Conservation (phyloP, 2,797 vertebrate genomes). For the Siniperca obscura region DNA sequence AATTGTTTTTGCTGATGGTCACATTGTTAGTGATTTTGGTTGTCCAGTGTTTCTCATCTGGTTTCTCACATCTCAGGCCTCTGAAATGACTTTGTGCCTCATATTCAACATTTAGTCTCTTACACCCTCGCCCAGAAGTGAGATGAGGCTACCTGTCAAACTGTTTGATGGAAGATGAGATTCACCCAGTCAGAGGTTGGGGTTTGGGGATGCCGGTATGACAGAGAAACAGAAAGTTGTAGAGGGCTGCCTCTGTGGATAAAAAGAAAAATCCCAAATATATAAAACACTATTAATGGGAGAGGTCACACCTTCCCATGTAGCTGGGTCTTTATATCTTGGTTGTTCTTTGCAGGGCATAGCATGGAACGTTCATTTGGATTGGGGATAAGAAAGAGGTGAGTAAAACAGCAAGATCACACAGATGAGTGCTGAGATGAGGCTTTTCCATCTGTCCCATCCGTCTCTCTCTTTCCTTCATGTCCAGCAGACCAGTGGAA, state of each 20-base stretch:
- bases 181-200: slow-evolving; percentile 17
- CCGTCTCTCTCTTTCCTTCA: neutral
- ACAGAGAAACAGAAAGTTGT: neutral
- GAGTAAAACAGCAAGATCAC: slow-evolving; percentile 15
- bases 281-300: slow-evolving; percentile 6
- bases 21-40: neutral
- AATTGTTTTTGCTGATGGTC: neutral
- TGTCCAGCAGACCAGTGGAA: neutral
- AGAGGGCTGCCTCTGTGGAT: neutral
- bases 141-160: slow-evolving; percentile 22
- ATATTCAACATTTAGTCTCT: neutral
- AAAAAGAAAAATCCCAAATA: neutral
- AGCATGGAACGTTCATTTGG: slow-evolving; percentile 7
- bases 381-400: neutral
- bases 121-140: neutral
- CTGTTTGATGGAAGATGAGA: slow-evolving; percentile 26
- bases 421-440: slow-evolving; percentile 13
- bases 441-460: slow-evolving; percentile 3
- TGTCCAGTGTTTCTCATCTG: neutral
- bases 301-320: neutral
- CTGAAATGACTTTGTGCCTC: neutral
- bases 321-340: neutral
- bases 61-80: neutral
- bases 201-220: neutral
- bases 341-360: slow-evolving; percentile 6